Conservation (phyloP, 2,113 vertebrate species). For the Leucoraja erinaceus region DNA sequence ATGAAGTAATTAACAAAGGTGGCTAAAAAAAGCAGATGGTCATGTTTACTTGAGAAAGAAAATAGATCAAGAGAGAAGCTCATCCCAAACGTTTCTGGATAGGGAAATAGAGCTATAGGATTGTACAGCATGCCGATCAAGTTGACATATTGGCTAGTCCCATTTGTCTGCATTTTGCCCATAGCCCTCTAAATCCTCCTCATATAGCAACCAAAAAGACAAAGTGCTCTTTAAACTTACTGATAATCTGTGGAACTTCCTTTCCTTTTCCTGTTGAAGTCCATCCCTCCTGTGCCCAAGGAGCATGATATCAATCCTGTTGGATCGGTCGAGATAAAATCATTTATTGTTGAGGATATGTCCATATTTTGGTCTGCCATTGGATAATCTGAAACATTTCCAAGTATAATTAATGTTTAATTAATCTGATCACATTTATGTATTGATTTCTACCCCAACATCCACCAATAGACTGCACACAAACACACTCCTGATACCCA, state of each 20-base stretch:
- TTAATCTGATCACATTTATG: neutral
- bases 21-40: neutral
- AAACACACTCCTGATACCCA: too few species aligned
- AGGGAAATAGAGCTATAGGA: too few species aligned
- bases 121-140: too few species aligned
- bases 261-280: conserved; percentile 93
- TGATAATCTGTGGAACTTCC: conserved; percentile 94
- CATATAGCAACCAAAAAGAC: neutral
- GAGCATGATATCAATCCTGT: conserved; percentile 90
- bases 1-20: neutral
- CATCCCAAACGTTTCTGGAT: neutral
- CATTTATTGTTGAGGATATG: conserved; percentile 96
- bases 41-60: neutral
- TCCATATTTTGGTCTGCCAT: conserved; percentile 99
- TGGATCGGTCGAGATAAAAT: conserved; percentile 91
- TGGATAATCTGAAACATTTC: conserved; percentile 66
- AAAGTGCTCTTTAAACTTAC: conserved; percentile 59
- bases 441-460: neutral
- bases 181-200: too few species aligned
- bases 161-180: too few species aligned
- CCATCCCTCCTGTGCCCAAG: conserved; percentile 76
- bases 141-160: too few species aligned
- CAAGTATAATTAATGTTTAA: neutral
- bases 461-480: neutral
- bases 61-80: neutral